These are phyloP conservation scores for Plestiodon gilberti DNA, from an alignment of 2,113 vertebrate genomes.

Conservation along the genomic window DNA sequence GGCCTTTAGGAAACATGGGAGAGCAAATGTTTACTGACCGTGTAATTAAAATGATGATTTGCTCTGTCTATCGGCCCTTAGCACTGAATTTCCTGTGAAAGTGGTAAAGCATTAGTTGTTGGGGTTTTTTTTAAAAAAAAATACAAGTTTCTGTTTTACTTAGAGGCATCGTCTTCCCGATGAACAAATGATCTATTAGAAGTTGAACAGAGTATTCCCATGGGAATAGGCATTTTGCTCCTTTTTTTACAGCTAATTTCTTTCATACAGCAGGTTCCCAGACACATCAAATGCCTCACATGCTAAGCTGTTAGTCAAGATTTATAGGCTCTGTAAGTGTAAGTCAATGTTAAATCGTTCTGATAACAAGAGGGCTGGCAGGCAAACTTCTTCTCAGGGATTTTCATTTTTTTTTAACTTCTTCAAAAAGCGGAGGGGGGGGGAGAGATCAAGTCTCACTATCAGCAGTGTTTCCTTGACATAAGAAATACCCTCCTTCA, in stretches of 20 bases:
- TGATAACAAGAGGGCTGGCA: conserved; percentile 72
- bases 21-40: conserved; percentile 90
- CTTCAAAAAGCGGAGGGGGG: neutral
- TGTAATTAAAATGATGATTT: conserved; percentile 94
- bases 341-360: conserved; percentile 75
- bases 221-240: conserved; percentile 81
- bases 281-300: conserved; percentile 80
- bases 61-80: conserved; percentile 88
- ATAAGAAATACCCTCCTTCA: conserved; percentile 20
- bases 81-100: conserved; percentile 88
- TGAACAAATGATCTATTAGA: conserved; percentile 79
- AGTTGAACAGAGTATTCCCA: conserved; percentile 75
- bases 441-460: conserved; percentile 51
- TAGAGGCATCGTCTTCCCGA: conserved; percentile 83
- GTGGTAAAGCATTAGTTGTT: conserved; percentile 68
- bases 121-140: conserved; percentile 44
- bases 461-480: conserved; percentile 50
- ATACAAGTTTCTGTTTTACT: conserved; percentile 81
- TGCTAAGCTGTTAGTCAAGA: conserved; percentile 75
- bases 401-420: conserved; percentile 55
- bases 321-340: conserved; percentile 77
- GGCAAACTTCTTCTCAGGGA: conserved; percentile 73
- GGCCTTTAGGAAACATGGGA: conserved; percentile 81
- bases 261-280: conserved; percentile 87
- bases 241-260: conserved; percentile 80